phyloP scores from a whole-genome alignment of 1,140 invertebrate species.

The Dendrolimus punctatus region DNA sequence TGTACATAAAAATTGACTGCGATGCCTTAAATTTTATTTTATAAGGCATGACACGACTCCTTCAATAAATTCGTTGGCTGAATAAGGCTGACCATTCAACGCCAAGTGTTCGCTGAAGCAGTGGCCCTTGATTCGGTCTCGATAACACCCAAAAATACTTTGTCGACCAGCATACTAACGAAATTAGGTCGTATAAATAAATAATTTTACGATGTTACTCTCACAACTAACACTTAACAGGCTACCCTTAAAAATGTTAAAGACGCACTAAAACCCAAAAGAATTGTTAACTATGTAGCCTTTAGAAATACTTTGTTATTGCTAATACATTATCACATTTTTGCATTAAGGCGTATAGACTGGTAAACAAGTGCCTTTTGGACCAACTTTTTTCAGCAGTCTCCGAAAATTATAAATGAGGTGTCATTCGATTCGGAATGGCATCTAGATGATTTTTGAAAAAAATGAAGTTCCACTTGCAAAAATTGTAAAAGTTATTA shows the following conservation, averaged over 20 bases:
- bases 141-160: conserved; percentile 60
- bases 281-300: conserved; percentile 8
- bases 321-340: background rate
- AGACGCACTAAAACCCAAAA: conserved; percentile 22
- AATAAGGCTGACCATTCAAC: conserved; percentile 27
- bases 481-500: too few species aligned
- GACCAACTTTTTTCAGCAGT: too few species aligned
- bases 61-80: conserved; percentile 8
- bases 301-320: background rate
- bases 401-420: too few species aligned
- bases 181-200: conserved; percentile 63
- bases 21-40: too few species aligned
- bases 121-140: conserved; percentile 55
- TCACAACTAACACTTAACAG: conserved; percentile 34
- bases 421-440: too few species aligned
- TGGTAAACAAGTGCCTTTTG: too few species aligned
- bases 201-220: conserved; percentile 52
- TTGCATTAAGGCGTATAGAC: background rate
- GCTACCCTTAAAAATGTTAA: conserved; percentile 31
- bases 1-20: too few species aligned
- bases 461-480: too few species aligned
- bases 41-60: background rate
- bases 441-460: too few species aligned
- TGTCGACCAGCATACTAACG: conserved; percentile 43
- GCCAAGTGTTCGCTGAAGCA: conserved; percentile 44